Evolutionary conservation across 1,140 invertebrate species (phyloP), one percentile per base, ranked within the genome.

Genomic region (Ceratitis capitata): DNA sequence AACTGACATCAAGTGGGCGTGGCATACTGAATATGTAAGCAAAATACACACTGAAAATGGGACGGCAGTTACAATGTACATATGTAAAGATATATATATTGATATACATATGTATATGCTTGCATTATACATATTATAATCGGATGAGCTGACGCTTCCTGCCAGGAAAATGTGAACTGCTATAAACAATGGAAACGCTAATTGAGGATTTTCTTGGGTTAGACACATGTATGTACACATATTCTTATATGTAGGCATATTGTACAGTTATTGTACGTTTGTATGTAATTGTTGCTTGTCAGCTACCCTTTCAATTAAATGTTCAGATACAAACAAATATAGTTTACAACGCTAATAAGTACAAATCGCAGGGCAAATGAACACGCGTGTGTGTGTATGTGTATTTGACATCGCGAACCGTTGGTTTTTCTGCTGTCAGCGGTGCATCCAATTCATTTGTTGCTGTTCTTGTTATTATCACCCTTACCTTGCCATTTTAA

Each of bases 141-240:
- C 39, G 69, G 69, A 78, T 78, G 69, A 78, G 39, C 69, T 78
- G 69, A 78, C 69, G 26, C 26, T 45, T 78, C 69, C 69, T 78
- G 39, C 39, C 69, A 78, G 69, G 69, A 78, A 78, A 78, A 45
- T 45, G 16, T 23, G n/a, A 78, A 26, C 39, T n/a, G n/a, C n/a
- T 19, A 78, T 78, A 78, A 78, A 78, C 69, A 47, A 78, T 78
- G 69, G 39, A 42, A 78, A 45, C 39, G 69, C 39, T 78, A 78
- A 78, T 78, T 78, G 69, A 78, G 69, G 69, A 78, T 78, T 78
- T 78, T 78, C 69, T 78, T n/a, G 45, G 23, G 39, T 39, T 78
- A 45, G 45, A 10, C 45, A n/a, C 69, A 42, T 9, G 35, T 39
- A 74, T 3, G 19, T 19, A n/a, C 7, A 47, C 19, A 45, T 26